Evolutionary conservation across 1,140 invertebrate genomes (phyloP).

Genomic region (Eriocheir sinensis): DNA sequence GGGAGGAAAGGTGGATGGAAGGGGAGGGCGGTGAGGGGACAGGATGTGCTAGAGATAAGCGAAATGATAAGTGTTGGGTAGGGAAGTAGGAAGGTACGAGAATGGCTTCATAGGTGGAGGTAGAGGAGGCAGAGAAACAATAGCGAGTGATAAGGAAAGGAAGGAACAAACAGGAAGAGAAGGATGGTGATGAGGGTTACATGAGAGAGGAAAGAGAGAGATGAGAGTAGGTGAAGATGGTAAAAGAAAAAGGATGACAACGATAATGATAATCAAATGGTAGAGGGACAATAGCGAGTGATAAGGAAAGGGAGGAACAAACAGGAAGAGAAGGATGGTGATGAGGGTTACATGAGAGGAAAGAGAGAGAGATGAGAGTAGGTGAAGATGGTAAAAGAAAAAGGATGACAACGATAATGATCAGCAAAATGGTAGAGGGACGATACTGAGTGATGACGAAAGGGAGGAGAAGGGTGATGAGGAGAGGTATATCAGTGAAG

Average conservation of each 20-base stretch:
- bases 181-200: no score
- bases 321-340: no score
- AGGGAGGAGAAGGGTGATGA: no score
- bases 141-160: not conserved
- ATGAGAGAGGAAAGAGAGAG: no score
- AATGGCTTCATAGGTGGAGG: not conserved
- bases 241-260: not conserved
- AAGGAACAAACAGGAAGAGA: not conserved
- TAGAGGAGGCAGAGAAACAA: not conserved
- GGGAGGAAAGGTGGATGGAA: not conserved
- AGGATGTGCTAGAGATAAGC: not conserved
- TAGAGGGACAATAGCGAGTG: not conserved
- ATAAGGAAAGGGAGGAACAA: constrained; percentile 15
- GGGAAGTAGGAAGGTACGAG: not conserved
- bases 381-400: no score
- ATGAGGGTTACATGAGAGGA: no score
- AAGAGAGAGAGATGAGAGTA: no score
- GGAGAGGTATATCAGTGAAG: no score
- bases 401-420: no score
- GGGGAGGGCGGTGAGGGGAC: no score
- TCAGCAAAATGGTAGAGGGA: no score
- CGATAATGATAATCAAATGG: not conserved
- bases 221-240: no score
- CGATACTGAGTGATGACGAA: not conserved
- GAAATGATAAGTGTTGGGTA: not conserved